Conservation (phyloP, 1,140 invertebrate genomes). For the Proctacanthus coquilletti region DNA sequence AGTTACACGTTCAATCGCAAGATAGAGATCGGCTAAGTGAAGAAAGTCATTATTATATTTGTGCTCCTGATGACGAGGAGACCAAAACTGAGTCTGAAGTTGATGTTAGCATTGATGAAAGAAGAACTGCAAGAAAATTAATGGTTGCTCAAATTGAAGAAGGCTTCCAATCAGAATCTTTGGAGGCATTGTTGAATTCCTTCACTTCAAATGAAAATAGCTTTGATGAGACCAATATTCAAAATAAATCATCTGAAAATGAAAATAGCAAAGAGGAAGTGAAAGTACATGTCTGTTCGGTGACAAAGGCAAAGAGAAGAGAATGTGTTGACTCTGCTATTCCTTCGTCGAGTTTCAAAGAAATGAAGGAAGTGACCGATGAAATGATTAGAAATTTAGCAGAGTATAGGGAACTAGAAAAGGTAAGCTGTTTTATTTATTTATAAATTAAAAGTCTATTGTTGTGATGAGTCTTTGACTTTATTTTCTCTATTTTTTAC, state of each 20-base stretch:
- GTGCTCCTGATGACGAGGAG: constrained; percentile 10
- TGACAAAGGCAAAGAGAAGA: too few species aligned
- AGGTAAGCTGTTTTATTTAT: constrained; percentile 36
- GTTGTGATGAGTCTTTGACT: too few species aligned
- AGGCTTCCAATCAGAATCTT: too few species aligned
- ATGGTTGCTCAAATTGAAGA: too few species aligned
- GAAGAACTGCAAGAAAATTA: too few species aligned
- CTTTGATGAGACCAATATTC: too few species aligned
- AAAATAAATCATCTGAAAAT: background rate
- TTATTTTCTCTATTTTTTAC: too few species aligned
- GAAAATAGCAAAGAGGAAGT: background rate
- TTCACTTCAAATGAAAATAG: too few species aligned
- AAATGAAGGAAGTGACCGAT: constrained; percentile 13
- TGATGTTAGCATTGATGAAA: too few species aligned
- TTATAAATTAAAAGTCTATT: too few species aligned
- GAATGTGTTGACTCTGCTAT: too few species aligned
- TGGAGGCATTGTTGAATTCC: too few species aligned
- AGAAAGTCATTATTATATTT: constrained; percentile 13
- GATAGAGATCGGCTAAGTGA: constrained; percentile 30
- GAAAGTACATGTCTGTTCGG: background rate
- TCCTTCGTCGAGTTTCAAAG: background rate
- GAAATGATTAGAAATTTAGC: constrained; percentile 40
- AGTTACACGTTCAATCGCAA: background rate
- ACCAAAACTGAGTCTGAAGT: background rate
- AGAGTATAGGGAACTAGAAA: constrained; percentile 56